These are phyloP conservation scores for Sipha flava DNA, from an alignment of 1,140 invertebrate species.

Conservation along the genomic window DNA sequence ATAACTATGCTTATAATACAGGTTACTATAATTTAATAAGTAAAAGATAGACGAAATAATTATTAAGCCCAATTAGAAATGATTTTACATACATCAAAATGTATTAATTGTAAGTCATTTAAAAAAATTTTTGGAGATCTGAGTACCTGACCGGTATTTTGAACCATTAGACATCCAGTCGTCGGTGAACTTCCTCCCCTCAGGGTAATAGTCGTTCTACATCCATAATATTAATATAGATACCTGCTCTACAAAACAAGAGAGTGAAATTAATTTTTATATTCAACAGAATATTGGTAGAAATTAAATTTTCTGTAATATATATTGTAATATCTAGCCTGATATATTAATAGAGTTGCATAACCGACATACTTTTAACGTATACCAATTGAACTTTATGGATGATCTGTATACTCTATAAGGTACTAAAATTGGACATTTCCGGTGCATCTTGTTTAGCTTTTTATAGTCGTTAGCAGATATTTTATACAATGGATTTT, in stretches of 20 bases:
- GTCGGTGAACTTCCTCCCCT: not conserved
- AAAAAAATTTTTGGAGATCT: not conserved
- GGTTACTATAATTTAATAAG: not conserved
- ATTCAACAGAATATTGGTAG: not conserved
- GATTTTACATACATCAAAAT: not conserved
- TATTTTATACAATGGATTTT: not conserved
- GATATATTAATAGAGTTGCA: not conserved
- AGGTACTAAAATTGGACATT: conserved; percentile 14
- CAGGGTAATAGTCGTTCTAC: not conserved
- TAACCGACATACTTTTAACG: not conserved
- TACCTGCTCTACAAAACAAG: not conserved
- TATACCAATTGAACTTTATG: not conserved
- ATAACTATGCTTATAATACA: too few species aligned
- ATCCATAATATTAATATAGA: conserved; percentile 10
- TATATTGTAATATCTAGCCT: not conserved
- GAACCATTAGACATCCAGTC: conserved; percentile 14
- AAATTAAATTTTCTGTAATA: not conserved
- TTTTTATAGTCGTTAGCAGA: not conserved
- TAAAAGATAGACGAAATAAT: not conserved
- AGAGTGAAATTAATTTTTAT: conserved; percentile 10
- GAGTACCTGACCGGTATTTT: not conserved
- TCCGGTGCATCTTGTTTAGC: conserved; percentile 2
- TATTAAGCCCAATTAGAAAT: not conserved
- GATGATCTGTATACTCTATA: not conserved
- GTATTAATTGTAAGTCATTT: not conserved